Evolutionary conservation across 2,888 invertebrate genomes (phyloP).

Genomic region (Tineola bisselliella): DNA sequence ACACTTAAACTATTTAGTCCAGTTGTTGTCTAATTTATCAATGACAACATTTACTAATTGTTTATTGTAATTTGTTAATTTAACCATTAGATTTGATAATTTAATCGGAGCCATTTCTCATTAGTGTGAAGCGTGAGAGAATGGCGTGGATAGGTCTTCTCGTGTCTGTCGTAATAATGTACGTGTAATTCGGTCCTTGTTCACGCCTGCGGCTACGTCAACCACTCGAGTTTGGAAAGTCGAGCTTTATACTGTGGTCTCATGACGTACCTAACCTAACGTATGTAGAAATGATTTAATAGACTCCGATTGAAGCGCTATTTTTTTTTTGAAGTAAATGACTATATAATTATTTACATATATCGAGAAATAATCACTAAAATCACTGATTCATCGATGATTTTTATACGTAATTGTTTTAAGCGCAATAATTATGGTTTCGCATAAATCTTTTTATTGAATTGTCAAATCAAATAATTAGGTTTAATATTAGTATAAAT

Average conservation of each 20-base stretch:
- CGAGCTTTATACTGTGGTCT: background rate
- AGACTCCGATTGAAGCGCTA: too few relatives aligned
- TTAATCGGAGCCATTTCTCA: conserved; percentile 1
- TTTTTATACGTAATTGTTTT: background rate
- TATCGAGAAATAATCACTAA: too few relatives aligned
- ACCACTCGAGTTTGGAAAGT: background rate
- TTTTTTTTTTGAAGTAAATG: too few relatives aligned
- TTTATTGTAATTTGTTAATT: background rate
- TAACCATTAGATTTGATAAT: background rate
- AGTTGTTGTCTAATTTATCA: too few relatives aligned
- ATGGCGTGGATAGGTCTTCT: conserved; percentile 34
- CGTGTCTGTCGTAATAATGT: conserved; percentile 40
- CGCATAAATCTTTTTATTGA: background rate
- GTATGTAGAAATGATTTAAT: too few relatives aligned
- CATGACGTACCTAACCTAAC: too few relatives aligned
- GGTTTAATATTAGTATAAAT: background rate
- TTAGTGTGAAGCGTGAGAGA: conserved; percentile 27
- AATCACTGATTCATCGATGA: background rate
- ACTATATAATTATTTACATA: too few relatives aligned
- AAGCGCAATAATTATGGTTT: background rate
- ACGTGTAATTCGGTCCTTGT: conserved; percentile 28
- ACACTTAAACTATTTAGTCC: too few relatives aligned
- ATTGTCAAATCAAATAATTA: background rate
- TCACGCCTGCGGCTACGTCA: conserved; percentile 19
- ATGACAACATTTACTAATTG: background rate